phyloP scores from a whole-genome alignment of 2,888 invertebrate species.

The Chouioia cunea region DNA sequence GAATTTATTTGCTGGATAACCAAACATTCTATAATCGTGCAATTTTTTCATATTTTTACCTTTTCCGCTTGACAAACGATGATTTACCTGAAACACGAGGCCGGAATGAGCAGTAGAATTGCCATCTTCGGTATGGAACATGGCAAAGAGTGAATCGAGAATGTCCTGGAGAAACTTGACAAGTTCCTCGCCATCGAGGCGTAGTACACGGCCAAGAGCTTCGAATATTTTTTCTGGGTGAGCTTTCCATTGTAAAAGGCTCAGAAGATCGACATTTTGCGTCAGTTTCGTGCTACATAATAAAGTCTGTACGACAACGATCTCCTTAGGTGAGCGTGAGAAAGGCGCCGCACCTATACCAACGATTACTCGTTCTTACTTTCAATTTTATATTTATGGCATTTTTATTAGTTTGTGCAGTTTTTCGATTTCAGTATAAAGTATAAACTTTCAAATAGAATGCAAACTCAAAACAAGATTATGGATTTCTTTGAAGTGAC shows the following conservation, averaged over 20 bases:
- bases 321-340: constrained; percentile 86
- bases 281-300: constrained; percentile 97
- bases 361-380: not conserved
- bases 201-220: constrained; percentile 83
- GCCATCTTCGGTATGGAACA: constrained; percentile 94
- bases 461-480: too few relatives aligned
- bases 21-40: not conserved
- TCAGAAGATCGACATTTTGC: constrained; percentile 91
- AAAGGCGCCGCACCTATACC: constrained; percentile 69
- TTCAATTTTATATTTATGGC: not conserved
- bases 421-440: too few relatives aligned
- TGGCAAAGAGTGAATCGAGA: constrained; percentile 90
- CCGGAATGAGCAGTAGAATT: constrained; percentile 91
- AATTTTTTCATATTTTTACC: constrained; percentile 1
- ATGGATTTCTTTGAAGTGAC: not conserved
- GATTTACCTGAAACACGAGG: constrained; percentile 81
- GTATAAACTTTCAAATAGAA: not conserved
- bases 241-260: constrained; percentile 91
- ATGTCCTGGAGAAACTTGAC: constrained; percentile 96
- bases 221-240: constrained; percentile 89
- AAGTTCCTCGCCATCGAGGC: constrained; percentile 88
- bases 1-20: too few relatives aligned
- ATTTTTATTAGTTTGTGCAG: too few relatives aligned
- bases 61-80: not conserved
- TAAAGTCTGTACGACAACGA: constrained; percentile 83